phyloP scores from a whole-genome alignment of 2,888 invertebrate species.

The Balanococcus diminutus region DNA sequence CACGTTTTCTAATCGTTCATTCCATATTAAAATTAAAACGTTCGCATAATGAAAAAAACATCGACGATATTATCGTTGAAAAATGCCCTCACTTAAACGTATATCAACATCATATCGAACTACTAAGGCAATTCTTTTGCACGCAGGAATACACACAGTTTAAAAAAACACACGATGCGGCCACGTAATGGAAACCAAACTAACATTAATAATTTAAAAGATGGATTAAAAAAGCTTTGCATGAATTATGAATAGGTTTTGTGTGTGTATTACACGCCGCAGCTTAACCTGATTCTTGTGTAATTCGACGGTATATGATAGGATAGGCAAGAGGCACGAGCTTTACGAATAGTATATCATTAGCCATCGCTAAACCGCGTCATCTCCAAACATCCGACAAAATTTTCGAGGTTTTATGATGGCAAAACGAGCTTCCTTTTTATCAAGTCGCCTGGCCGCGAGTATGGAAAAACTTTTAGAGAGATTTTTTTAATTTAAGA shows the following conservation, averaged over 20 bases:
- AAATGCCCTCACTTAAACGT: too few species aligned
- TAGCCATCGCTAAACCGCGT: neutral
- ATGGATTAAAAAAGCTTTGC: neutral
- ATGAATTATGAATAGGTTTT: conserved; percentile 1
- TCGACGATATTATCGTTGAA: too few species aligned
- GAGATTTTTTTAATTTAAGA: conserved; percentile 15
- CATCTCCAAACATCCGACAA: neutral
- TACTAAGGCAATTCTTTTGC: neutral
- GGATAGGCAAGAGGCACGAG: too few species aligned
- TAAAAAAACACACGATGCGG: neutral
- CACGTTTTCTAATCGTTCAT: too few species aligned
- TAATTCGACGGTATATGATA: neutral
- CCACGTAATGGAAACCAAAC: neutral
- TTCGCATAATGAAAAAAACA: too few species aligned
- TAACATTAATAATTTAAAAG: neutral
- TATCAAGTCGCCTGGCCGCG: neutral
- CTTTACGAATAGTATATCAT: neutral
- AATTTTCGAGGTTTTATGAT: neutral
- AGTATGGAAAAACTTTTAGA: neutral
- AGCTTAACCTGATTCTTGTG: neutral
- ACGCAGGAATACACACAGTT: neutral
- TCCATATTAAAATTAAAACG: too few species aligned
- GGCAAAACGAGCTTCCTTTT: neutral
- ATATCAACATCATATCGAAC: too few species aligned
- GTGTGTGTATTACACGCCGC: neutral